phyloP scores from a whole-genome alignment of 2,113 vertebrate species.

The Ophthalmolycus amberensis region DNA sequence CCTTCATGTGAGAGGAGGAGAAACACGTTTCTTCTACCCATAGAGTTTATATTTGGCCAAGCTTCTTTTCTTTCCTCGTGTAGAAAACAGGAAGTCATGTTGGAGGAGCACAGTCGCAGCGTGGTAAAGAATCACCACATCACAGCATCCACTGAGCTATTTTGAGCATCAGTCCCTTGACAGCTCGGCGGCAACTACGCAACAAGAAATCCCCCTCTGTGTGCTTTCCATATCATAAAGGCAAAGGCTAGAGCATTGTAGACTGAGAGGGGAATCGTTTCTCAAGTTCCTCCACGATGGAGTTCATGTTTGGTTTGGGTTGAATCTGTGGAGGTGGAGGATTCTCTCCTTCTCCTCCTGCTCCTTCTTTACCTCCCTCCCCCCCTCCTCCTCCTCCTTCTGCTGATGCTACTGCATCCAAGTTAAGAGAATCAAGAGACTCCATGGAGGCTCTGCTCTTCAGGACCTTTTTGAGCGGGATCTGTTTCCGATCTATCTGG shows the following conservation, averaged over 20 bases:
- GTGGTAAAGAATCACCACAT: slow-evolving; percentile 2
- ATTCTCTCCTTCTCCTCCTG: slow-evolving; percentile 8
- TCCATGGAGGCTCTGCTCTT: slow-evolving; percentile 77
- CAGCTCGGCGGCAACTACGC: slow-evolving; percentile 7
- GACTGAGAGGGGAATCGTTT: slow-evolving; percentile 88
- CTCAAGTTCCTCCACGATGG: slow-evolving; percentile 87
- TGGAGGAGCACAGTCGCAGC: slow-evolving; percentile 24
- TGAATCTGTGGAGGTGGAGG: slow-evolving; percentile 43
- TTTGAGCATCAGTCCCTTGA: slow-evolving; percentile 48
- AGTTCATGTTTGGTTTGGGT: slow-evolving; percentile 84
- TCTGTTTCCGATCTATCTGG: slow-evolving; percentile 92
- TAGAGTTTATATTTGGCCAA: neutral
- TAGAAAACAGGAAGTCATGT: slow-evolving; percentile 32
- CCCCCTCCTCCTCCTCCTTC: neutral
- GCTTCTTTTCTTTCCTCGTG: slow-evolving; percentile 1
- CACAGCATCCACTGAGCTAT: slow-evolving; percentile 42
- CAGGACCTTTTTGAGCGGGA: slow-evolving; percentile 78
- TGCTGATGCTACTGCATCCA: slow-evolving; percentile 53
- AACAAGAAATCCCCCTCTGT: slow-evolving; percentile 22
- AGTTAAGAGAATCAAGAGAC: slow-evolving; percentile 65
- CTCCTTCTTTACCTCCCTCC: neutral
- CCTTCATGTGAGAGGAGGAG: neutral
- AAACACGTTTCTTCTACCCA: neutral
- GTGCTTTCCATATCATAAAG: slow-evolving; percentile 27
- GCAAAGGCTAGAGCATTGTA: slow-evolving; percentile 83